phyloP scores from a whole-genome alignment of 1,140 invertebrate species.

The Sesamia nonagrioides region DNA sequence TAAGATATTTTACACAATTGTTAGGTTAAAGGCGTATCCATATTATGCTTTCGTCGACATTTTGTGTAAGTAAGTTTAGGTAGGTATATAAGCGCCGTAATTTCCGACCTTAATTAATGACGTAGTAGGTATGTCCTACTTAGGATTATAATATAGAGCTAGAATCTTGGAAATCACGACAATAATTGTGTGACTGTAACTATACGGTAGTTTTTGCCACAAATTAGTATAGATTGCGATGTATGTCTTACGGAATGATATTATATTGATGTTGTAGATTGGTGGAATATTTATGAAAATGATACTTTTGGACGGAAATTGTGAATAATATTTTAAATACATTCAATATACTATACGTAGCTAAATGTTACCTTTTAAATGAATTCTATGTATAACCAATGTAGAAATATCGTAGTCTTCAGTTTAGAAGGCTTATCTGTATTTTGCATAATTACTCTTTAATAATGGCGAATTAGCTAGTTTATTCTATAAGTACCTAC shows the following conservation, averaged over 20 bases:
- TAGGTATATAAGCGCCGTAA: too few relatives aligned
- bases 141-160: slow-evolving; percentile 38
- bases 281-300: slow-evolving; percentile 26
- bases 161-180: slow-evolving; percentile 58
- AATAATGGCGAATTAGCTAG: neutral
- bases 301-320: slow-evolving; percentile 13
- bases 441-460: neutral
- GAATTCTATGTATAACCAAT: neutral
- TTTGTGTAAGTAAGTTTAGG: too few relatives aligned
- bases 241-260: slow-evolving; percentile 17
- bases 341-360: slow-evolving; percentile 10
- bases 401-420: neutral
- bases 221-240: slow-evolving; percentile 25
- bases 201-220: slow-evolving; percentile 42
- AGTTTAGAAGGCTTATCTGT: slow-evolving; percentile 4
- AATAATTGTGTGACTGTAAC: slow-evolving; percentile 64
- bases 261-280: slow-evolving; percentile 25
- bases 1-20: too few relatives aligned
- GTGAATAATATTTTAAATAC: slow-evolving; percentile 21
- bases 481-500: neutral
- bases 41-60: too few relatives aligned
- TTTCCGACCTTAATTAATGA: neutral
- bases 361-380: slow-evolving; percentile 11
- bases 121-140: neutral
- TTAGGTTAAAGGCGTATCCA: too few relatives aligned